Conservation (phyloP, 1,140 invertebrate species). For the Formica exsecta region DNA sequence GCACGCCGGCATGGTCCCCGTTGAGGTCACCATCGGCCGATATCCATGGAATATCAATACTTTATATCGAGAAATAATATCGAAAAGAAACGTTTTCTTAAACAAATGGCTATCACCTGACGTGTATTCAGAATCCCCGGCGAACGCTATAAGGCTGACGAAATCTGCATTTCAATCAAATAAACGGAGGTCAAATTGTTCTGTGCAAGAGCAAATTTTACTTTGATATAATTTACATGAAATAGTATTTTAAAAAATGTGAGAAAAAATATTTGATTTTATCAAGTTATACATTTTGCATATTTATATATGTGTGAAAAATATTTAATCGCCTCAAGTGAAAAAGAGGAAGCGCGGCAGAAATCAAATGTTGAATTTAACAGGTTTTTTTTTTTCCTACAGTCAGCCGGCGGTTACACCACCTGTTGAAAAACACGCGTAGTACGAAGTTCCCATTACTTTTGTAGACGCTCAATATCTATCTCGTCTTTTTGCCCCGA, state of each 20-base stretch:
- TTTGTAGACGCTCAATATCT: neutral
- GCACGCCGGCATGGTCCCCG: no score
- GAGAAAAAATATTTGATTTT: neutral
- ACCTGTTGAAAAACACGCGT: conserved; percentile 57
- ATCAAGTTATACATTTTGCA: neutral
- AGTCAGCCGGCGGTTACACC: conserved; percentile 4
- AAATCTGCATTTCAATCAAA: neutral
- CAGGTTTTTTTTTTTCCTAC: conserved; percentile 21
- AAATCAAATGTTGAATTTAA: conserved; percentile 15
- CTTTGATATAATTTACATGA: neutral
- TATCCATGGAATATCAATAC: conserved; percentile 5
- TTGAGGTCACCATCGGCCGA: neutral
- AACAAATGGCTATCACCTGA: neutral
- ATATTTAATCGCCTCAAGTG: neutral
- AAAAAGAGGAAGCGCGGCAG: neutral
- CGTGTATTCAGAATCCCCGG: neutral
- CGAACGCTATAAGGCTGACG: neutral
- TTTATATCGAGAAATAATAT: neutral
- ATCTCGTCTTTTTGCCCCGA: neutral
- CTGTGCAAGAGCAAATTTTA: neutral
- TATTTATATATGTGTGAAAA: conserved; percentile 2
- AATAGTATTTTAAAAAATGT: neutral
- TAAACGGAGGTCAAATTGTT: neutral
- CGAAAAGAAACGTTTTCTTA: neutral
- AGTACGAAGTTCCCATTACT: conserved; percentile 37